These are phyloP conservation scores for Coendou prehensilis DNA, from an alignment of 2,797 vertebrate species.

Conservation along the genomic window DNA sequence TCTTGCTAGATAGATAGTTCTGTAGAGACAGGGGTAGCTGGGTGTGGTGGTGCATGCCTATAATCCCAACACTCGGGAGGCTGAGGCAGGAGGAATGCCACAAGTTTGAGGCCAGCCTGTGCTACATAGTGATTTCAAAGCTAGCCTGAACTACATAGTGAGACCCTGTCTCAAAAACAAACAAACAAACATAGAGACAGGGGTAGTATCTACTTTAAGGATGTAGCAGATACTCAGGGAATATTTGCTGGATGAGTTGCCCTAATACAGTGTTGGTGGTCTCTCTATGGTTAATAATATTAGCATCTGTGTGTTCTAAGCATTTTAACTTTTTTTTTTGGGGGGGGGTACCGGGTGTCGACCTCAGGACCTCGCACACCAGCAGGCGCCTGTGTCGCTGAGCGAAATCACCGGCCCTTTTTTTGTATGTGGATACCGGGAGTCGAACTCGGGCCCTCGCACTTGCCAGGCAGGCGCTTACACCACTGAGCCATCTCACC, in stretches of 20 bases:
- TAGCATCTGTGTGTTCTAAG: slow-evolving; percentile 16
- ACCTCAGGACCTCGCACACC: too few species aligned
- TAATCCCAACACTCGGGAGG: not conserved
- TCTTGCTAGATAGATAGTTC: slow-evolving; percentile 13
- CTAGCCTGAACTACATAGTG: too few species aligned
- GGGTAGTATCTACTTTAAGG: not conserved
- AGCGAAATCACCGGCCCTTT: too few species aligned
- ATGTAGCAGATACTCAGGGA: slow-evolving; percentile 19
- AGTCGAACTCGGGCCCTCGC: too few species aligned
- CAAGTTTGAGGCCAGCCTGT: not conserved
- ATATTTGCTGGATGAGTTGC: slow-evolving; percentile 47
- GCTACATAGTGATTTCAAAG: too few species aligned
- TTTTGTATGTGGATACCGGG: too few species aligned
- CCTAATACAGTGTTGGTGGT: not conserved
- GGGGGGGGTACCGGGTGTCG: too few species aligned
- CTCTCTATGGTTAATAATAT: slow-evolving; percentile 23
- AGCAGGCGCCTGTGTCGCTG: too few species aligned
- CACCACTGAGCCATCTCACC: too few species aligned
- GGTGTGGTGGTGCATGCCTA: not conserved
- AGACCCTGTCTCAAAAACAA: too few species aligned
- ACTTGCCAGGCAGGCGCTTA: too few species aligned
- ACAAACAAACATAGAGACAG: not conserved
- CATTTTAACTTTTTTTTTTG: not conserved
- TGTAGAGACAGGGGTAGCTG: not conserved
- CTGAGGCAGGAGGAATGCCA: not conserved